These are phyloP conservation scores for Digitonthophagus gazella DNA, from an alignment of 2,888 invertebrate species.

Conservation along the genomic window DNA sequence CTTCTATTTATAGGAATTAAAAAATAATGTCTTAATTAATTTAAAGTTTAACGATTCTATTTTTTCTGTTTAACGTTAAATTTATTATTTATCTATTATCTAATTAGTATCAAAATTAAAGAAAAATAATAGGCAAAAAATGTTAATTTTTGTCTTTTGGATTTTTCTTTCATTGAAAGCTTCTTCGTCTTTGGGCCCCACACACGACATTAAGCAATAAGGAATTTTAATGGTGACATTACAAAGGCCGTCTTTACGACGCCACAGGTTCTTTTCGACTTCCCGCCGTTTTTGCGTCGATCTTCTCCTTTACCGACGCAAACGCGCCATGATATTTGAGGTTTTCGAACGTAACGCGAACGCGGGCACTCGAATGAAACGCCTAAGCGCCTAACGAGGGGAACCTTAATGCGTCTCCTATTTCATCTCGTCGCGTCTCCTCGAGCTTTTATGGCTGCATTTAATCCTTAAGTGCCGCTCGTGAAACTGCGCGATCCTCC, in stretches of 20 bases:
- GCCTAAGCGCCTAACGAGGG: not conserved
- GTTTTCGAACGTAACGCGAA: not conserved
- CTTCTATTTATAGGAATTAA: too few relatives aligned
- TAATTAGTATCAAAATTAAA: too few relatives aligned
- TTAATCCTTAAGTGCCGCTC: not conserved
- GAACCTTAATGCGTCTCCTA: not conserved
- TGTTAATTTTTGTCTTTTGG: too few relatives aligned
- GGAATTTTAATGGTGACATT: not conserved
- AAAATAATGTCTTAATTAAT: too few relatives aligned
- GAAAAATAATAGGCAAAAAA: too few relatives aligned
- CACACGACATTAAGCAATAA: not conserved
- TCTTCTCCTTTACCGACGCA: not conserved
- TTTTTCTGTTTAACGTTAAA: too few relatives aligned
- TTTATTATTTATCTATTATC: too few relatives aligned
- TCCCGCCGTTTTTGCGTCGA: not conserved
- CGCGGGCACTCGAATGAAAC: not conserved
- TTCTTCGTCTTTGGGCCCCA: not conserved
- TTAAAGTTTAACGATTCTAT: too few relatives aligned
- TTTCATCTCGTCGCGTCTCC: not conserved
- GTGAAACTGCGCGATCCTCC: not conserved
- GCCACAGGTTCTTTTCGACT: not conserved
- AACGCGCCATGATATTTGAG: not conserved
- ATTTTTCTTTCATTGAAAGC: too few relatives aligned
- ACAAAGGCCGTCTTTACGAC: not conserved
- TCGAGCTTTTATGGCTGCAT: not conserved